Base-by-base conservation (phyloP, 2,797 vertebrate species). In the Trachurus trachurus region DNA sequence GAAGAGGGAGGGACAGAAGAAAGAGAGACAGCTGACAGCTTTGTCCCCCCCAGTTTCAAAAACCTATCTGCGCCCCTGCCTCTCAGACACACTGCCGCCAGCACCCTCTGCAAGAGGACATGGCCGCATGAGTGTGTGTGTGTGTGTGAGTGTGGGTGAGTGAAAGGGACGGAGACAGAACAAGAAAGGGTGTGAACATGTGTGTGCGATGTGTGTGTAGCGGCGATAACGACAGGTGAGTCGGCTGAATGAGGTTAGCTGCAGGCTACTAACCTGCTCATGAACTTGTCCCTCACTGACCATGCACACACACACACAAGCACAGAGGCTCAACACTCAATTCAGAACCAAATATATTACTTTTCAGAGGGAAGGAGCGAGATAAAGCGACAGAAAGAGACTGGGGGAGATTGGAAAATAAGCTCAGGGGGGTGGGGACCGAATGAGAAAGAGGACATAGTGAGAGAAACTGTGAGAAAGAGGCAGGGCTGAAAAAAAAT, bases 231-330 rank as follows among this genome's bases (percentile, higher is more conserved):
- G 54, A 54, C 67, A 66, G 68, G 64, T 59, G 69, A 85, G 63
- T 3, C 15, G 13, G 45, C 68, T 58, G 26, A 64, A 44, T 34
- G 53, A 65, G 74, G 76, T 78, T 76, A 63, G 67, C 84, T 76
- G 54, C 21, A 50, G 86, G 86, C 76, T 60, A 74, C 17, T 69
- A 74, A 82, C 78, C 87, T 68, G 64, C 66, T 59, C 50, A 42
- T 68, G 77, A 81, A 83, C 74, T 71, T 72, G 57, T 71, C 71
- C 0, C 9, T 74, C 64, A 66, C 44, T 67, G 64, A 58, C 69
- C 80, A 47, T 74, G 66, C 64, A 70, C 42, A 19, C 15, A 71
- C 44, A 50, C 54, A 34, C 52, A n/a, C 50, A 58, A 31, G 56
- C 26, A 40, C 21, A 64, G 9, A 56, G 29, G 34, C 74, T 60